phyloP scores from a whole-genome alignment of 2,888 invertebrate species.

The Tachina lurida region DNA sequence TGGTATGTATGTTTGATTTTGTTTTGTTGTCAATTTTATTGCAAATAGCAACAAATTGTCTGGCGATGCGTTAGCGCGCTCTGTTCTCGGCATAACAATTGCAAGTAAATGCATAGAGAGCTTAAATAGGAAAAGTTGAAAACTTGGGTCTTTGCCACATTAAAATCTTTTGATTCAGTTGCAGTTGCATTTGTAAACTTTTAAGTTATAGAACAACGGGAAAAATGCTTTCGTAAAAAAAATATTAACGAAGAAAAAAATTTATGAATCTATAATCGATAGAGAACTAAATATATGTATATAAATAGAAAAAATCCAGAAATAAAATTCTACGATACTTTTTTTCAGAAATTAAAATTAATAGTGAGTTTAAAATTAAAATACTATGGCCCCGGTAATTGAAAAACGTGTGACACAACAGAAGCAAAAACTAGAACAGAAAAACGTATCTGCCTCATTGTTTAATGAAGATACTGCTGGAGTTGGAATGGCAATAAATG shows the following conservation, averaged over 20 bases:
- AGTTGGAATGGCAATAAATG: not conserved
- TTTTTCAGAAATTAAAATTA: constrained; percentile 77
- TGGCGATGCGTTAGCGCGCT: constrained; percentile 64
- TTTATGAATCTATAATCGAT: constrained; percentile 21
- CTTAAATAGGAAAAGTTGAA: constrained; percentile 41
- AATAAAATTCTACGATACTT: constrained; percentile 23
- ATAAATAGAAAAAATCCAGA: constrained; percentile 23
- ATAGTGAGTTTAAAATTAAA: constrained; percentile 36
- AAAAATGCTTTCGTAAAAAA: constrained; percentile 18
- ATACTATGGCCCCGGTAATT: constrained; percentile 81
- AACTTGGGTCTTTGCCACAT: constrained; percentile 80
- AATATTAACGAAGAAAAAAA: constrained; percentile 28
- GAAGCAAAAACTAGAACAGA: constrained; percentile 71
- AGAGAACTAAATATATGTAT: not conserved
- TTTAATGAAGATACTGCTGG: constrained; percentile 28
- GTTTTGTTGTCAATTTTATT: constrained; percentile 2
- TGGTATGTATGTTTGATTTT: constrained; percentile 11
- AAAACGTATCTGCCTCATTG: constrained; percentile 10
- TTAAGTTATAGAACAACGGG: constrained; percentile 60
- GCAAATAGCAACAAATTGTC: constrained; percentile 52
- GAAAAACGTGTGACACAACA: constrained; percentile 78
- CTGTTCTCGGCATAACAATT: constrained; percentile 20
- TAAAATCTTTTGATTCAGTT: constrained; percentile 79
- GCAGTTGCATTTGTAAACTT: constrained; percentile 67
- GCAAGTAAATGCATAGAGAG: constrained; percentile 30